phyloP scores from a whole-genome alignment of 2,888 invertebrate genomes.

The Geophilus truncorum region DNA sequence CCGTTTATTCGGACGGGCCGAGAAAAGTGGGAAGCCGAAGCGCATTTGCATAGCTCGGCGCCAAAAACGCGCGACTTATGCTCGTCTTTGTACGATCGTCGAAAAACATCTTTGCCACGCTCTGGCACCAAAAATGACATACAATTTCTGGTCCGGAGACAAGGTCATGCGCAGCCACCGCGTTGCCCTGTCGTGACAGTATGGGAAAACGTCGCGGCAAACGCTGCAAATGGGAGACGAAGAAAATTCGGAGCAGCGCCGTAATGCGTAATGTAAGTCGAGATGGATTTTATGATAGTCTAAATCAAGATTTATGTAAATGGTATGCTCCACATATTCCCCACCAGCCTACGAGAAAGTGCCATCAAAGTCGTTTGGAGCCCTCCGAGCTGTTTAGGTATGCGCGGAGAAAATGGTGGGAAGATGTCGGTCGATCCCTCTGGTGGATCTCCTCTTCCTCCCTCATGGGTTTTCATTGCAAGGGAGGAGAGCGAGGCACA shows the following conservation, averaged over 20 bases:
- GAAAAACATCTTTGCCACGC: not conserved
- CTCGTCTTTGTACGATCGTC: too few species aligned
- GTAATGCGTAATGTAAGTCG: constrained; percentile 10
- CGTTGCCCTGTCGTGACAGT: too few species aligned
- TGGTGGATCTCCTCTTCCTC: constrained; percentile 2
- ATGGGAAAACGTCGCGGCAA: not conserved
- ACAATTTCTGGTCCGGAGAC: not conserved
- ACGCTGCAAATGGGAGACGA: not conserved
- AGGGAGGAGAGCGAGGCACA: not conserved
- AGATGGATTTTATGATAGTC: constrained; percentile 13
- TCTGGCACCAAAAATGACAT: not conserved
- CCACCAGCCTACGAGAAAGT: not conserved
- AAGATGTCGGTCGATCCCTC: not conserved
- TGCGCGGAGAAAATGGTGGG: constrained; percentile 9
- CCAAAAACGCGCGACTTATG: too few species aligned
- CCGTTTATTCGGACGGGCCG: not conserved
- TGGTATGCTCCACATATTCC: constrained; percentile 15
- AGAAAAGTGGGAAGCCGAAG: not conserved
- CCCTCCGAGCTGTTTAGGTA: constrained; percentile 10
- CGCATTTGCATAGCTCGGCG: too few species aligned
- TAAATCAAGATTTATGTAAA: constrained; percentile 18
- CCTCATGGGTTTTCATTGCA: not conserved
- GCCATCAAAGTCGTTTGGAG: constrained; percentile 10
- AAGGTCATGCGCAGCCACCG: not conserved
- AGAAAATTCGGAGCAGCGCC: not conserved